phyloP scores from a whole-genome alignment of 2,113 vertebrate species.

The Acanthisitta chloris region DNA sequence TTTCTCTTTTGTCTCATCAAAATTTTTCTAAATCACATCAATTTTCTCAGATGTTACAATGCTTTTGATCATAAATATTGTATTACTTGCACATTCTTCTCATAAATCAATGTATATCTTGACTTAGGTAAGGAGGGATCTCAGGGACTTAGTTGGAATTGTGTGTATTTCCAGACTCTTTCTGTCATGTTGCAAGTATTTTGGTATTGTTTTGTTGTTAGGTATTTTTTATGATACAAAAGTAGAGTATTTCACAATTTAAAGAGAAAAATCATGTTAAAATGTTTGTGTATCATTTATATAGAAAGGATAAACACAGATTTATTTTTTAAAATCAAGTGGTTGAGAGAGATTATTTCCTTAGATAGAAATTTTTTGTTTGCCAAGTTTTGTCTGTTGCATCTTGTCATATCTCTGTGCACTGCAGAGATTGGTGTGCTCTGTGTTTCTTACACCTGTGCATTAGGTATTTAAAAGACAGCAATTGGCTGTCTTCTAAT shows the following conservation, averaged over 20 bases:
- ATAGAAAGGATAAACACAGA: background rate
- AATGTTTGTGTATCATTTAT: background rate
- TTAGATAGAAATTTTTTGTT: background rate
- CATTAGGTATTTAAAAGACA: background rate
- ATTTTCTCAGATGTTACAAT: background rate
- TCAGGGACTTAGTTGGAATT: background rate
- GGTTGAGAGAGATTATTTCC: background rate
- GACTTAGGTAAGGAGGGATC: background rate
- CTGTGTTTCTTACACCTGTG: background rate
- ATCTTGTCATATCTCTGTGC: background rate
- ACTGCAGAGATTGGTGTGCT: background rate
- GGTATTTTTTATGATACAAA: fast-evolving
- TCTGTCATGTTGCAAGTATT: background rate
- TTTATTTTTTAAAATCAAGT: background rate
- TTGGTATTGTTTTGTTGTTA: background rate
- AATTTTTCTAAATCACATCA: background rate
- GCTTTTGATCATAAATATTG: background rate
- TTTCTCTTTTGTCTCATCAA: background rate
- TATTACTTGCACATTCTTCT: background rate
- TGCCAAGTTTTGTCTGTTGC: background rate
- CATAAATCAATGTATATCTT: background rate
- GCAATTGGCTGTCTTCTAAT: background rate
- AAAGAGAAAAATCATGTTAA: background rate
- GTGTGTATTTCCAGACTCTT: background rate
- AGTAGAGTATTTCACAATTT: background rate